phyloP scores from a whole-genome alignment of 2,113 vertebrate species.

The Turnix velox region DNA sequence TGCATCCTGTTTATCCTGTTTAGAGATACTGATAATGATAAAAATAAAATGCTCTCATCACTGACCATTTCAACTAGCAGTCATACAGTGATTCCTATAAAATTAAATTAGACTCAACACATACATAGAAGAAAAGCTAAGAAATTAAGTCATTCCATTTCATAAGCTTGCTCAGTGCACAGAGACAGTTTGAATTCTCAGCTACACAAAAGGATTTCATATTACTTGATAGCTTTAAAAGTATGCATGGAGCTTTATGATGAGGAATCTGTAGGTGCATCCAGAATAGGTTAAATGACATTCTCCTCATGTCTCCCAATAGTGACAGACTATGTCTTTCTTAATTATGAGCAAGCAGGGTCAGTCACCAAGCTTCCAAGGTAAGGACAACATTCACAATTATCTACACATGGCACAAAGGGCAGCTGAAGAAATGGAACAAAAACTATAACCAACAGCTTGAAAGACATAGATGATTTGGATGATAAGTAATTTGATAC shows the following conservation, averaged over 20 bases:
- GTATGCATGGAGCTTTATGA: neutral
- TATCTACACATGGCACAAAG: neutral
- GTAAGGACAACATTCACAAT: conserved; percentile 11
- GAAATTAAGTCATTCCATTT: neutral
- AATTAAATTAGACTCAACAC: neutral
- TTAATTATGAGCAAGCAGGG: neutral
- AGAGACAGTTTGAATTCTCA: neutral
- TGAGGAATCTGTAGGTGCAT: neutral
- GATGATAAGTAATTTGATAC: neutral
- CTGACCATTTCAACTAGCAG: neutral
- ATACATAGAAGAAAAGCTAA: neutral
- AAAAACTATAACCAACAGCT: conserved; percentile 6
- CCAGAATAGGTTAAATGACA: neutral
- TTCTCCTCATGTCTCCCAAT: neutral
- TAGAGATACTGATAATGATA: neutral
- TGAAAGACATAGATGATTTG: conserved; percentile 16
- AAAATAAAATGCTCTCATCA: neutral
- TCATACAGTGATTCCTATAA: neutral
- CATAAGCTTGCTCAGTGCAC: neutral
- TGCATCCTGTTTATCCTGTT: neutral
- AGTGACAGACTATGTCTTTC: neutral
- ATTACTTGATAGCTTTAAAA: neutral
- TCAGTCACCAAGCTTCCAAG: neutral
- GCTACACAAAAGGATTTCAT: neutral
- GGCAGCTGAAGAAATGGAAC: neutral